Conservation (phyloP, 2,797 vertebrate genomes). For the Peromyscus attwateri region DNA sequence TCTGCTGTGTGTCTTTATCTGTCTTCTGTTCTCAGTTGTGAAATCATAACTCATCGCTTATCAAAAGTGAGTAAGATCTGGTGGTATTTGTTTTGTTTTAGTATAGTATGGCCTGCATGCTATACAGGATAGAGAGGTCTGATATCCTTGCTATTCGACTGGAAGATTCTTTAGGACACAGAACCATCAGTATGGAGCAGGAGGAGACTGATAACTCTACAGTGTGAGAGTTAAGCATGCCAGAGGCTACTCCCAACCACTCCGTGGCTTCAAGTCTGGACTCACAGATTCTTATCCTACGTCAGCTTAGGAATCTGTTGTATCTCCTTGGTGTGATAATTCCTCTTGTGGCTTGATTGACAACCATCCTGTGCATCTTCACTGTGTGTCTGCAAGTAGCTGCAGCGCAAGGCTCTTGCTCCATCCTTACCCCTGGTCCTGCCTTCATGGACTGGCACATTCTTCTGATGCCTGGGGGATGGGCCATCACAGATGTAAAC, state of each 20-base stretch:
- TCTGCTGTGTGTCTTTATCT: background rate
- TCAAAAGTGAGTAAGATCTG: background rate
- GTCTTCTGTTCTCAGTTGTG: background rate
- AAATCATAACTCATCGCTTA: background rate
- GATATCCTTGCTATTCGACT: background rate
- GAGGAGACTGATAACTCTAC: background rate
- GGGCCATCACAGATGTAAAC: background rate
- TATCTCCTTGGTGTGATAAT: background rate
- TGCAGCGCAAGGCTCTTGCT: background rate
- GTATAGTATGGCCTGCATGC: background rate
- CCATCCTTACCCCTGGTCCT: too few relatives aligned
- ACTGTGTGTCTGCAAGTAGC: fast-evolving
- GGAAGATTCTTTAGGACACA: background rate
- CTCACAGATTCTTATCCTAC: background rate
- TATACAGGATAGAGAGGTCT: too few relatives aligned
- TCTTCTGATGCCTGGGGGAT: background rate
- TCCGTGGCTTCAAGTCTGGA: background rate
- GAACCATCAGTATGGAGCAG: background rate
- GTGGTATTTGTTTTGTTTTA: background rate
- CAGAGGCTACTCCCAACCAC: too few relatives aligned
- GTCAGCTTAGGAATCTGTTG: background rate
- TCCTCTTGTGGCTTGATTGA: background rate
- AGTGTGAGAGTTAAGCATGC: background rate
- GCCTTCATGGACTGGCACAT: background rate
- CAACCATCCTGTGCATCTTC: background rate